phyloP scores from a whole-genome alignment of 2,113 vertebrate genomes.

The Fulica atra region DNA sequence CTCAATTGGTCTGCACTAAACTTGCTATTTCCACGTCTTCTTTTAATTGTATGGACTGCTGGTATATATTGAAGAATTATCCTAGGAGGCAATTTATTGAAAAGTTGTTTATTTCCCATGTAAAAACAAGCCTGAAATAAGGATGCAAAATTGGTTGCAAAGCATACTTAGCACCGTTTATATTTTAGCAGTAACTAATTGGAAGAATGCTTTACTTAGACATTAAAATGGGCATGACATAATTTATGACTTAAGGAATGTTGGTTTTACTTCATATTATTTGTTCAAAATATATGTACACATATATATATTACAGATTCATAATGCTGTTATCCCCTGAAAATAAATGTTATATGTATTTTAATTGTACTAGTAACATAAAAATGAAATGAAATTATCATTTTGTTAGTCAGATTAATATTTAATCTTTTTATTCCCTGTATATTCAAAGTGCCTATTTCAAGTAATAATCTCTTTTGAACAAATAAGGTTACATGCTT shows the following conservation, averaged over 20 bases:
- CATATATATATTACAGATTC: background rate
- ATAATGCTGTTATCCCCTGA: background rate
- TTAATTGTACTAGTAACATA: constrained; percentile 36
- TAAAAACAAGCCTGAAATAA: background rate
- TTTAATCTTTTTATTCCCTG: constrained; percentile 33
- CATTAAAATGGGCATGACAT: background rate
- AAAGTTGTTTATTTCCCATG: background rate
- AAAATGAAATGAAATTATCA: constrained; percentile 40
- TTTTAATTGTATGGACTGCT: background rate
- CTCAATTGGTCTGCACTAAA: background rate
- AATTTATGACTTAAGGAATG: background rate
- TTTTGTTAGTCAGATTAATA: constrained; percentile 45
- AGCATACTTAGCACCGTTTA: background rate
- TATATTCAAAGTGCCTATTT: constrained; percentile 38
- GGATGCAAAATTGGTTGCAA: background rate
- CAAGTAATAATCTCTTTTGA: constrained; percentile 52
- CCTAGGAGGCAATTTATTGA: background rate
- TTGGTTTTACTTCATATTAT: background rate
- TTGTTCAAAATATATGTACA: background rate
- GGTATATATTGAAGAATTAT: background rate
- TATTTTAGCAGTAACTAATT: background rate
- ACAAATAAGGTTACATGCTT: background rate
- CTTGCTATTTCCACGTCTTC: background rate
- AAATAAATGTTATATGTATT: background rate
- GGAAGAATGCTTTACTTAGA: background rate